Evolutionary conservation across 2,888 invertebrate species (phyloP), one percentile per base, ranked within the genome.

Genomic region (Pachycephus smyrnensis): DNA sequence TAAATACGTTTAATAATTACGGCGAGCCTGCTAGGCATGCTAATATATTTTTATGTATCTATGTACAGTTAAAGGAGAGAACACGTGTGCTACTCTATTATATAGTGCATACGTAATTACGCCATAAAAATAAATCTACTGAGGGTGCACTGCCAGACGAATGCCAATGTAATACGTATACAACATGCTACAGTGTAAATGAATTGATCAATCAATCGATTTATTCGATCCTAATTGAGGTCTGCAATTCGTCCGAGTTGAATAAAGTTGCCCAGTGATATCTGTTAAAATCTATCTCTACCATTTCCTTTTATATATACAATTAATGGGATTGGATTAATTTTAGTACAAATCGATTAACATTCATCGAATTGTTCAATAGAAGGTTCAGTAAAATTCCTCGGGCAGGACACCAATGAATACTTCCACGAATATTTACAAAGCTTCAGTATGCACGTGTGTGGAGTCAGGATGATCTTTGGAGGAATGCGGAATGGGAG

Each of bases 11-110:
- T 88, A 89, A 89, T 88, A 76, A 82, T 71, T 74, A 78, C 55
- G 55, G 55, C 84, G 82, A 83, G 81, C 83, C 82, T 83, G 55
- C 82, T 86, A 85, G 78, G 85, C 86, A 87, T 89, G 88, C 89
- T 88, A 82, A 81, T 84, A 84, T 87, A 81, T 55, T 2, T 55
- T 55, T 55, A 55, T 55, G 55, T 55, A 55, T 55, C 55, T 55
- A 55, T 55, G 23, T 85, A 88, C 85, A 87, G 55, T 84, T 87
- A 83, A 79, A 78, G 80, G 80, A 82, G 78, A 73, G 80, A 83
- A 86, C 85, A 84, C 82, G 81, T 82, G 79, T 80, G 79, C 80
- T 81, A 76, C 76, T 80, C 80, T 80, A 55, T 55, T 55, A 1
- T 9, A 80, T 79, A 77, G 78, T 73, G 75, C 73, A 36, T 76